Conservation (phyloP, 2,797 vertebrate species). For the Halcyon smyrnensis region DNA sequence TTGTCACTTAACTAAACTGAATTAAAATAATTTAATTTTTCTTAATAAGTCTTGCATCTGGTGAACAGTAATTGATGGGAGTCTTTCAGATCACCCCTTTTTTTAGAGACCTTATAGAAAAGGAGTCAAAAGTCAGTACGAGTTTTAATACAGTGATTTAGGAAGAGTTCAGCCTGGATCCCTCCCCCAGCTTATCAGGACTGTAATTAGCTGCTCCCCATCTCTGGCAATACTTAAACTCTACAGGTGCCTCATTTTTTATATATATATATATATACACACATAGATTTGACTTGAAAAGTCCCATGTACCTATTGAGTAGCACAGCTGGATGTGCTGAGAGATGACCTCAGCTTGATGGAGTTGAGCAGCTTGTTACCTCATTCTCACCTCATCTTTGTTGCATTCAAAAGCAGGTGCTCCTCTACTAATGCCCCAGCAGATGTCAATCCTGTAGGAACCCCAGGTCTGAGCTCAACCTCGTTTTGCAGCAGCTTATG, state of each 20-base stretch:
- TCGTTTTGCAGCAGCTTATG: not conserved
- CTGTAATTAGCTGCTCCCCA: not conserved
- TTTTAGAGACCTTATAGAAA: not conserved
- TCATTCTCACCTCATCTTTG: not conserved
- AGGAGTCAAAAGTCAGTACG: not conserved
- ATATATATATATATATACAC: fast-evolving
- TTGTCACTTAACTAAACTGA: not conserved
- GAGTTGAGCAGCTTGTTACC: not conserved
- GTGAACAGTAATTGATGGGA: not conserved
- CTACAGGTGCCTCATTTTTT: not conserved
- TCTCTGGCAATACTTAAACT: not conserved
- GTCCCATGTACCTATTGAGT: not conserved
- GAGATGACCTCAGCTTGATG: not conserved
- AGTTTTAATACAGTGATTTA: not conserved
- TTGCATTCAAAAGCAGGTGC: not conserved
- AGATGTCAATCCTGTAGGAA: not conserved
- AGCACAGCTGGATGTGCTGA: not conserved
- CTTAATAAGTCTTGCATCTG: not conserved
- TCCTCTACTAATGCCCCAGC: not conserved
- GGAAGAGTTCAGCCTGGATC: not conserved
- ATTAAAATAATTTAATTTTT: not conserved
- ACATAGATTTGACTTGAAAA: not conserved
- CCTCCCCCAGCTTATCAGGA: not conserved
- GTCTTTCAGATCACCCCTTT: not conserved
- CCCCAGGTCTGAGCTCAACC: not conserved